phyloP scores from a whole-genome alignment of 1,140 invertebrate species.

The Episyrphus balteatus region DNA sequence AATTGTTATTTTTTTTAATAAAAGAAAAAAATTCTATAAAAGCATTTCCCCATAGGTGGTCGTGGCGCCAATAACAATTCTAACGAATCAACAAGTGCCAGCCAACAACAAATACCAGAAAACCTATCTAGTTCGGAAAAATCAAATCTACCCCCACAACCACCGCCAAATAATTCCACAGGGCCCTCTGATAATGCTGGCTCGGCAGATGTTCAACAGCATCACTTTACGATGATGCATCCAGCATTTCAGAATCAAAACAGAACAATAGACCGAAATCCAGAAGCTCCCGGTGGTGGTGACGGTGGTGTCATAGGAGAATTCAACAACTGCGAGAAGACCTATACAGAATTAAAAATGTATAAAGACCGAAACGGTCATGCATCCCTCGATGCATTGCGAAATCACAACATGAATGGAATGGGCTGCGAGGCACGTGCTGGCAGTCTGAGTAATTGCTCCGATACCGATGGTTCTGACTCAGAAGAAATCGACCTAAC shows the following conservation, averaged over 20 bases:
- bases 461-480: constrained; percentile 26
- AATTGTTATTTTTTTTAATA: not conserved
- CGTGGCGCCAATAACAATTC: not conserved
- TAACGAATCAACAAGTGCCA: too few species aligned
- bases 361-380: constrained; percentile 21
- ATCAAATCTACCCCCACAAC: not conserved
- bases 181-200: too few species aligned
- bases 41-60: not conserved
- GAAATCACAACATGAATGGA: constrained; percentile 4
- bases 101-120: not conserved
- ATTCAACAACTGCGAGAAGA: constrained; percentile 19
- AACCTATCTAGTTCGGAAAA: not conserved
- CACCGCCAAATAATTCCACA: too few species aligned
- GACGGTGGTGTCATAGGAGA: not conserved
- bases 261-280: constrained; percentile 9
- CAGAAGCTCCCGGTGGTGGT: constrained; percentile 6
- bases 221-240: constrained; percentile 34
- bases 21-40: too few species aligned
- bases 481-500: constrained; percentile 36
- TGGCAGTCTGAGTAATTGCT: constrained; percentile 7
- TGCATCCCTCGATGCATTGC: constrained; percentile 2
- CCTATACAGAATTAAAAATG: constrained; percentile 34
- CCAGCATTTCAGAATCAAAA: constrained; percentile 26
- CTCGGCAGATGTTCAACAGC: too few species aligned
- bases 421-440: constrained; percentile 8